Evolutionary conservation across 2,797 vertebrate species (phyloP), one percentile per base, ranked within the genome.

Genomic region (Zenarchopterus dispar): DNA sequence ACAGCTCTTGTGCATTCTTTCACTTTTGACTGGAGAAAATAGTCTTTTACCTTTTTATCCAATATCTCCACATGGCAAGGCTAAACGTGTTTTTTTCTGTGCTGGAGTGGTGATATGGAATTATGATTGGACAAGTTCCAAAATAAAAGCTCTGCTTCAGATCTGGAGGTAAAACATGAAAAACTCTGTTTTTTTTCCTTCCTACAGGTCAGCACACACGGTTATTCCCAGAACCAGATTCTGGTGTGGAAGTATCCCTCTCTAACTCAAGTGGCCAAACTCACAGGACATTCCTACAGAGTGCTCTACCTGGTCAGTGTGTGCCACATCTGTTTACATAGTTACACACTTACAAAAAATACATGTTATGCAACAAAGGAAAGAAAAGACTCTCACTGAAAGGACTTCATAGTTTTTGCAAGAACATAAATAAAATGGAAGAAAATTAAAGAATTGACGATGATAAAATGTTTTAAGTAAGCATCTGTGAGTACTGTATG

Each of bases 191-290:
- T 73, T 36, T 5, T 61, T 51, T 73, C 8, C 59, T 26, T 42
- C 33, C 44, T 80, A 1, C 84, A 99, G 97, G 98, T 99, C 77
- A 99, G 98, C 89, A 99, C 98, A 4, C 98, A 99, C 0, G 98
- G 98, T 65, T 99, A 99, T 87, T 99, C 98, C 0, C 98, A 99
- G 92, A 99, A 99, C 90, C 98, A 99, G 93, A 99, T 99, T 84
- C 93, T 99, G 0, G 97, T 99, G 68, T 99, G 98, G 98, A 99
- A 99, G 74, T 99, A 99, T 82, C 98, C 98, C 0, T 98, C 97
- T 0, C 90, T 99, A 65, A 99, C 96, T 26, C 98, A 99, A 91
- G 97, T 99, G 76, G 98, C 98, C 63, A 99, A 99, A 90, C 92
- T 99, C 43, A 99, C 97, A 0, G 98, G 98, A 36, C 98, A 99